Evolutionary conservation across 35 echinoderm and acorn worm species (phyloP).

Genomic region (Holothuria glaberrima): DNA sequence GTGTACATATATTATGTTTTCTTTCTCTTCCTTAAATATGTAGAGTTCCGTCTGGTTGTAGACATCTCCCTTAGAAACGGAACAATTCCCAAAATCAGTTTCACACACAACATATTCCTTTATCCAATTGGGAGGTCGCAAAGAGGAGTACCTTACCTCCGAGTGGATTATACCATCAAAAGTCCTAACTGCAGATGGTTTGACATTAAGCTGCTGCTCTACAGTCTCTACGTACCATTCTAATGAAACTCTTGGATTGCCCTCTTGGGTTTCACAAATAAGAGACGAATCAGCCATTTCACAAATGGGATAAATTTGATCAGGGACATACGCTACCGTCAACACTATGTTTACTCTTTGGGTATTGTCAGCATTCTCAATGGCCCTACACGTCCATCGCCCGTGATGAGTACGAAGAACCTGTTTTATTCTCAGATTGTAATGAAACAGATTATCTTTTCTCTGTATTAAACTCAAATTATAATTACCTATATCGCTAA

Average conservation of each 20-base stretch:
- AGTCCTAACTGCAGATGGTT: constrained; percentile 3
- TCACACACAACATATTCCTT: constrained; percentile 21
- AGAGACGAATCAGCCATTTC: background rate
- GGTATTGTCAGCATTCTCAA: background rate
- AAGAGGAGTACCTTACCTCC: background rate
- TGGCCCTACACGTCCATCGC: constrained; percentile 19
- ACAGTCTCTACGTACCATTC: background rate
- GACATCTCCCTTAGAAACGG: background rate
- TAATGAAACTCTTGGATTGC: constrained; percentile 32
- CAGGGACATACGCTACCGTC: background rate
- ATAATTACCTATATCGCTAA: background rate
- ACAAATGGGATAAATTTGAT: constrained; percentile 29
- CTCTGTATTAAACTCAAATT: background rate
- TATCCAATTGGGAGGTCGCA: constrained; percentile 7
- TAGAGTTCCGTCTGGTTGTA: constrained; percentile 1
- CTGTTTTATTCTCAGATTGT: background rate
- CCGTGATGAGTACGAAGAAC: constrained; percentile 8
- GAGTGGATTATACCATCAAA: constrained; percentile 6
- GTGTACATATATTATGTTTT: constrained; percentile 1
- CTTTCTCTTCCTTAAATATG: background rate
- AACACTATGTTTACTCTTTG: background rate
- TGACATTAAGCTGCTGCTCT: background rate
- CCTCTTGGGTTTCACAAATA: constrained; percentile 21
- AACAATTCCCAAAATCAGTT: constrained; percentile 28
- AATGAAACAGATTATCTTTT: background rate